Evolutionary conservation across 2,888 invertebrate species (phyloP), one percentile per base, ranked within the genome.

Genomic region (Hoplodrina blanda): DNA sequence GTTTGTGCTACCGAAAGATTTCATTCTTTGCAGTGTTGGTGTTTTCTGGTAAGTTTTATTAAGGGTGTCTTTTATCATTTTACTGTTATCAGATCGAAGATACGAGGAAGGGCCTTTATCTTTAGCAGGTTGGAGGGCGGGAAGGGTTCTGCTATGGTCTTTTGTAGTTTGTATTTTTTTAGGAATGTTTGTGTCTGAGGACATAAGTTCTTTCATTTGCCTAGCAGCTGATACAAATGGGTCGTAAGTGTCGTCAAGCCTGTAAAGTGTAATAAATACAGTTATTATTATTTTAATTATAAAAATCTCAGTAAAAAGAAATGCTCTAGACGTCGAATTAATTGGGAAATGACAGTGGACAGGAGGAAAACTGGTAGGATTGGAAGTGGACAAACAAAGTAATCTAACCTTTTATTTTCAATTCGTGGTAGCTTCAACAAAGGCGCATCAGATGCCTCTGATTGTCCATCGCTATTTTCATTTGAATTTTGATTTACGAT

Each of bases 131-230:
- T 93, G 94, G 63, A 96, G 91, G 82, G 91, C 90, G 66, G 96
- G 96, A 84, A 96, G 94, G 84, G 95, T 96, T 89, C 92, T 89
- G 77, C 88, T 92, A 80, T 90, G 88, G 86, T 96, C 93, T 93
- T 96, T 91, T 88, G 95, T 85, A 79, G 94, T 91, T 87, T 93
- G 92, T 78, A 90, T 77, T 89, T 93, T 95, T 92, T 94, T 94
- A 82, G 95, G 92, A 83, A 96, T 91, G 89, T 94, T 95, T 67
- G 97, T 97, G 82, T 97, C 97, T 73, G 97, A 97, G 62, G 97
- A 97, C 93, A 98, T 97, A 49, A 98, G 96, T 89, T 98, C 98
- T 93, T 97, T 97, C 95, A 98, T 97, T 94, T 98, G 98, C 80
- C 97, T 97, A 93, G 98, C 98, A 60, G 98, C 98, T 81, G 97